phyloP scores from a whole-genome alignment of 2,797 vertebrate genomes.

The Aplochiton taeniatus region DNA sequence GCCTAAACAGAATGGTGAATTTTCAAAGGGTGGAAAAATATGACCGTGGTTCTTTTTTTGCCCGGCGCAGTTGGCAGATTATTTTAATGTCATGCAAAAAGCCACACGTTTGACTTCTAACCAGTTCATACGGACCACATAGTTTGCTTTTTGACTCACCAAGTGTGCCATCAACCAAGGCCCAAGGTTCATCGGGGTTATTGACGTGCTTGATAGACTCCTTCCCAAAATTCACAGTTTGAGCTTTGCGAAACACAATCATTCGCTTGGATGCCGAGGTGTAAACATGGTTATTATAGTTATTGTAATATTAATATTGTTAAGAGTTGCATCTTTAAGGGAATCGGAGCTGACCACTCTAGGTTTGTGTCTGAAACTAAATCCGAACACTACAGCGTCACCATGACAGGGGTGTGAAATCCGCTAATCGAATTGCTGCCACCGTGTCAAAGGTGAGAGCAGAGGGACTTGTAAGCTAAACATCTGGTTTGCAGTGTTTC shows the following conservation, averaged over 20 bases:
- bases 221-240: slow-evolving; percentile 11
- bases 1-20: slow-evolving; percentile 43
- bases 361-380: slow-evolving; percentile 47
- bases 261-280: slow-evolving; percentile 6
- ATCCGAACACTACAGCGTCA: slow-evolving; percentile 28
- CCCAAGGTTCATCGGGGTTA: slow-evolving; percentile 41
- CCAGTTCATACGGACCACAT: slow-evolving; percentile 47
- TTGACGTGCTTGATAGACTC: slow-evolving; percentile 33
- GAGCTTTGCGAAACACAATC: slow-evolving; percentile 3
- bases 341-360: slow-evolving; percentile 54
- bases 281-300: too few relatives aligned
- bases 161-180: slow-evolving; percentile 40
- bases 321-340: slow-evolving; percentile 26
- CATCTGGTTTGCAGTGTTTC: slow-evolving; percentile 67
- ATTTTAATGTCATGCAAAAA: slow-evolving; percentile 34
- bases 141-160: slow-evolving; percentile 43
- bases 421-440: slow-evolving; percentile 61
- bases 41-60: slow-evolving; percentile 19
- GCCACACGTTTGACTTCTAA: slow-evolving; percentile 34
- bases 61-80: slow-evolving; percentile 41
- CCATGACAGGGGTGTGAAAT: slow-evolving; percentile 63
- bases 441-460: slow-evolving; percentile 63
- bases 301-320: slow-evolving; percentile 25
- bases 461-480: slow-evolving; percentile 47
- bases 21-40: slow-evolving; percentile 58